Base-by-base conservation (phyloP, 2,113 vertebrate species). In the Poeciliopsis occidentalis region DNA sequence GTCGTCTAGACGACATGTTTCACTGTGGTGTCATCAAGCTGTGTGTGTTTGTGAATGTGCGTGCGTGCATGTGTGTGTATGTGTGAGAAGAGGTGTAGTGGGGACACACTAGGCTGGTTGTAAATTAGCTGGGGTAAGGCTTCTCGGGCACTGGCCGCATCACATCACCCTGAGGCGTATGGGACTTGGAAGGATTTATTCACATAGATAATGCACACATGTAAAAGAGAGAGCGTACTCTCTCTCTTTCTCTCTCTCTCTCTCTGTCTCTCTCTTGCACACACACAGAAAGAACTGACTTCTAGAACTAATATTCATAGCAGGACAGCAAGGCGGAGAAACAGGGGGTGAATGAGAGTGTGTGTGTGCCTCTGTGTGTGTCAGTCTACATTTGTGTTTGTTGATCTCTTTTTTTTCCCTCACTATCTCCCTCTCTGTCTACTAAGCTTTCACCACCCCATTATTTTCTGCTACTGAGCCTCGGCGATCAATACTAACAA, bases 111-210 rank as follows among this genome's bases (percentile, higher is more conserved):
- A 95, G 94, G 94, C 93, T 95, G 92, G 93, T 94, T 96, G 96
- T 97, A 97, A 98, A 97, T 97, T 96, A 97, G 95, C 95, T 94
- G 94, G 93, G 95, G 96, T 95, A 94, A 92, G 94, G 95, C 88
- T 94, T 85, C 84, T 72, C 86, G 91, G 88, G 90, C 92, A 89
- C 93, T 95, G 95, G 95, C 88, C 91, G 95, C 95, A 95, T 94
- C 93, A 92, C 95, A 95, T 96, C 96, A 95, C 94, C 95, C 94
- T 91, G 95, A 88, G 91, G 92, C 95, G 95, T 96, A 97, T 93
- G 93, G 95, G 96, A 95, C 95, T 95, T 95, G 95, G 95, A 96
- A 95, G 91, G 96, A 97, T 96, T 96, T 96, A 97, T 97, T 98
- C 96, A 95, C 97, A 97, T 95, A 97, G 95, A 98, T 97, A 97